A percentile compares a stretch with the other conserved stretches of the same genome.
Evolutionary conservation across 2,113 vertebrate genomes (phyloP).

Genomic region (Salvelinus alpinus): DNA sequence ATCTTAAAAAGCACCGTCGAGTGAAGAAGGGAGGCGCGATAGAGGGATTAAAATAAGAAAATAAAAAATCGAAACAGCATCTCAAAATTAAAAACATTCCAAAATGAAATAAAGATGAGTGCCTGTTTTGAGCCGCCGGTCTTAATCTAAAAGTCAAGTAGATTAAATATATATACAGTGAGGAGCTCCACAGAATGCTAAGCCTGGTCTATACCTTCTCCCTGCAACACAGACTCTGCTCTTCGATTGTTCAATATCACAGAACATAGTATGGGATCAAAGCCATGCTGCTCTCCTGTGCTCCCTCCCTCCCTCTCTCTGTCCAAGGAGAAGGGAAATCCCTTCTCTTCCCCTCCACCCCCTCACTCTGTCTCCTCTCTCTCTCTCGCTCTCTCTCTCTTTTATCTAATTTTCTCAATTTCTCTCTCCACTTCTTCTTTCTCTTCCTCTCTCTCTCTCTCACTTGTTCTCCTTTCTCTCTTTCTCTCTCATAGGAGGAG

Average conservation of each 20-base stretch:
- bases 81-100: conserved; percentile 72
- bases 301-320: background rate
- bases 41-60: conserved; percentile 16
- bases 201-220: conserved; percentile 54
- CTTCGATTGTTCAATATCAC: conserved; percentile 58
- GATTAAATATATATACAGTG: conserved; percentile 71
- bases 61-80: conserved; percentile 39
- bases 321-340: conserved; percentile 23
- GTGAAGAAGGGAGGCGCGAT: conserved; percentile 18
- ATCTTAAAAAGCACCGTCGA: conserved; percentile 1
- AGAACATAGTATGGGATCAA: conserved; percentile 58
- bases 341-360: too few relatives aligned
- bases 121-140: conserved; percentile 57
- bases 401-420: too few relatives aligned
- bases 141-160: conserved; percentile 73
- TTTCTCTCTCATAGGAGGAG: conserved; percentile 13
- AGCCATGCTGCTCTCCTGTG: background rate
- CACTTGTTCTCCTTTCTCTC: too few relatives aligned
- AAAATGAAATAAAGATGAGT: conserved; percentile 81
- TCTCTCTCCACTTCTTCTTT: too few relatives aligned
- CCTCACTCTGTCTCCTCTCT: too few relatives aligned
- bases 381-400: too few relatives aligned
- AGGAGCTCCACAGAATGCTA: conserved; percentile 67
- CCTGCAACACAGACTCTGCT: conserved; percentile 31
- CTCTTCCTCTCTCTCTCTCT: too few relatives aligned